Evolutionary conservation across 2,797 vertebrate genomes (phyloP).

Genomic region (Pseudochirops cupreus): DNA sequence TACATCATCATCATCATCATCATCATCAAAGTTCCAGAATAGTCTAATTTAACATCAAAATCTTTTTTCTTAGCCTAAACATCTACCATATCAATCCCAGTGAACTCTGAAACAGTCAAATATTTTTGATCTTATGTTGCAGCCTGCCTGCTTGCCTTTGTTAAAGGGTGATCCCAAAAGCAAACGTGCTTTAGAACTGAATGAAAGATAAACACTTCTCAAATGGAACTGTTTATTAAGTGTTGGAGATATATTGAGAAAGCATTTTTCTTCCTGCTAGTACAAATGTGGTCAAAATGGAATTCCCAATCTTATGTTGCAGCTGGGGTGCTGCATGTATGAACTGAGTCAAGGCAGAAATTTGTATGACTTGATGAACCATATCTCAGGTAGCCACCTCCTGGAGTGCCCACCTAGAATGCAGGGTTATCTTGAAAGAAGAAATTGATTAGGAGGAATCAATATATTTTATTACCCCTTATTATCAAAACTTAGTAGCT

Average conservation of each 20-base stretch:
- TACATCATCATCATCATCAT: neutral
- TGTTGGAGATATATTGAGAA: neutral
- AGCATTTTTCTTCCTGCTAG: neutral
- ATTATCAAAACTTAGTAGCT: neutral
- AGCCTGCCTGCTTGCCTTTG: neutral
- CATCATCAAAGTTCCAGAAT: neutral
- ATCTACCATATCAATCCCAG: accelerated
- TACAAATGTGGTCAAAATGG: accelerated
- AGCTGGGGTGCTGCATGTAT: accelerated
- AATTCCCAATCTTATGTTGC: neutral
- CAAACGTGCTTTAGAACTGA: neutral
- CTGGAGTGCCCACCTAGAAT: accelerated
- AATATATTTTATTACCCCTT: neutral
- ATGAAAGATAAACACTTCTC: neutral
- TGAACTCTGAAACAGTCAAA: neutral
- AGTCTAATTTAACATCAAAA: neutral
- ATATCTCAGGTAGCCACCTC: neutral
- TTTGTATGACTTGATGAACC: neutral
- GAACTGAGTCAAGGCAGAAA: neutral
- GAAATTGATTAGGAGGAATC: neutral
- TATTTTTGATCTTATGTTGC: neutral
- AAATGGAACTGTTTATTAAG: neutral
- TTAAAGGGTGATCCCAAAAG: neutral
- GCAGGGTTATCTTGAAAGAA: neutral
- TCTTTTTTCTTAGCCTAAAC: accelerated